Evolutionary conservation across 2,113 vertebrate genomes (phyloP).

Genomic region (Baryphthengus martii): DNA sequence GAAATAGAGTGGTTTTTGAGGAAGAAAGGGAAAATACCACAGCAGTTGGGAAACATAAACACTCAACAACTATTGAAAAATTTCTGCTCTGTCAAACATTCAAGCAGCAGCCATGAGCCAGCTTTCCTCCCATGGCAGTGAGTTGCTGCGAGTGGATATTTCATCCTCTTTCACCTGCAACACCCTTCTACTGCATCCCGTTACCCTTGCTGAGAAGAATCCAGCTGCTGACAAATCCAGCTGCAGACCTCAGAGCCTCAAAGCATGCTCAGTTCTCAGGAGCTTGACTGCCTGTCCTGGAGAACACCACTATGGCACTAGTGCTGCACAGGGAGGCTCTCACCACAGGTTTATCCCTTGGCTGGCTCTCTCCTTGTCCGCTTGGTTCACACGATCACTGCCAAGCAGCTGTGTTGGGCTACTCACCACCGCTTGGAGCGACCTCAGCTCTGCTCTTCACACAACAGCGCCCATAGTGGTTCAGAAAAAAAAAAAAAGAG

Average conservation of each 20-base stretch:
- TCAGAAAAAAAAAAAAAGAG: background rate
- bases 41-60: background rate
- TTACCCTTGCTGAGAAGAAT: background rate
- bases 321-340: background rate
- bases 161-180: rapidly evolving
- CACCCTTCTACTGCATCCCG: rapidly evolving
- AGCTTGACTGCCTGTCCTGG: background rate
- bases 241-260: background rate
- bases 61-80: background rate
- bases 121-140: background rate
- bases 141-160: too few relatives aligned
- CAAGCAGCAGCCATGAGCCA: background rate
- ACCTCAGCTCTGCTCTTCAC: background rate
- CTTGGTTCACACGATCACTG: rapidly evolving
- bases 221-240: background rate
- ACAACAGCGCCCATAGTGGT: background rate
- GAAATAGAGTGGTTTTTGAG: background rate
- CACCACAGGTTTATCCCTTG: background rate
- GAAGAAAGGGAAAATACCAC: background rate
- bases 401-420: rapidly evolving
- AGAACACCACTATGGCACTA: background rate
- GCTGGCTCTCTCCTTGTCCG: background rate
- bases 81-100: background rate
- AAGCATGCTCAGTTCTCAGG: background rate
- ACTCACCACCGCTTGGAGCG: rapidly evolving